phyloP scores from a whole-genome alignment of 1,140 invertebrate species.

The Trissolcus basalis region DNA sequence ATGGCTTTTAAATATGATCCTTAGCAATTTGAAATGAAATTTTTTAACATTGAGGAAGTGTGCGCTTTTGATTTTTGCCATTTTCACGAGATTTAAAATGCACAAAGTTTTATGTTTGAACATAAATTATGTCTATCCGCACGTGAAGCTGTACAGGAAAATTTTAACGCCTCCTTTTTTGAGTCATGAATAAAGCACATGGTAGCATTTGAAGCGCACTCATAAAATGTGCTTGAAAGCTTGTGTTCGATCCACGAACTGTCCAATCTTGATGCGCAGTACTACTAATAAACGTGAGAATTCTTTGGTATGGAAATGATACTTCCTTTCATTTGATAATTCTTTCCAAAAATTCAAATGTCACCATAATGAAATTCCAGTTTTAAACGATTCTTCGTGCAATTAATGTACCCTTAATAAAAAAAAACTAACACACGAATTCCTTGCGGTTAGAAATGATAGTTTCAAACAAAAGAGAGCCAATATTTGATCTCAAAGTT shows the following conservation, averaged over 20 bases:
- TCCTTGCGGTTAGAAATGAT: not conserved
- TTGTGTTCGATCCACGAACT: not conserved
- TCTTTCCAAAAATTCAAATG: not conserved
- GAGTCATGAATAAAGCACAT: not conserved
- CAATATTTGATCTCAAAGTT: no score
- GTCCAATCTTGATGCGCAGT: not conserved
- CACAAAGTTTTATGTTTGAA: not conserved
- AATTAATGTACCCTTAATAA: no score
- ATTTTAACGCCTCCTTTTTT: constrained; percentile 1
- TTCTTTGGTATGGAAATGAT: constrained; percentile 4
- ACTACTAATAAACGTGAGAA: not conserved
- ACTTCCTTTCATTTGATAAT: not conserved
- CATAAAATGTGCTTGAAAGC: not conserved
- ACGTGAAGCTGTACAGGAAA: not conserved
- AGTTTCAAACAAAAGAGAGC: not conserved
- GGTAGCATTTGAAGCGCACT: not conserved
- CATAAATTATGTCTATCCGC: not conserved
- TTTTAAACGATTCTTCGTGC: not conserved
- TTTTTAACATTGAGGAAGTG: not conserved
- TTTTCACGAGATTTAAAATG: not conserved
- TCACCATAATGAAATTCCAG: not conserved
- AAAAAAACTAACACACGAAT: not conserved
- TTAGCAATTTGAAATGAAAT: not conserved
- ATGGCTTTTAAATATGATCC: not conserved
- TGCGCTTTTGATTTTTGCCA: not conserved